phyloP scores from a whole-genome alignment of 2,888 invertebrate genomes.

The Globia sparganii region DNA sequence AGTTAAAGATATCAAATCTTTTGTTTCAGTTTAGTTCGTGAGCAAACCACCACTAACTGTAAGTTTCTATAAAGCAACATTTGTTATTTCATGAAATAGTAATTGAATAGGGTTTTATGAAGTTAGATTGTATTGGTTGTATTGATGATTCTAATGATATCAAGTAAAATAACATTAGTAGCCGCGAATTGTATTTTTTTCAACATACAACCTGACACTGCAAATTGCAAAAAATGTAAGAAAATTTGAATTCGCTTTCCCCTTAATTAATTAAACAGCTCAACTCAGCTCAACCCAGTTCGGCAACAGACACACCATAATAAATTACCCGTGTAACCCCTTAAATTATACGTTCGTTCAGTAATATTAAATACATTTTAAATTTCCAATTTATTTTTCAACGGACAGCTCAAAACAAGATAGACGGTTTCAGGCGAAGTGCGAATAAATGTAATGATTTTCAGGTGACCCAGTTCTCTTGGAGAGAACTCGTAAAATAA shows the following conservation, averaged over 20 bases:
- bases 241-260: neutral
- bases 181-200: no score
- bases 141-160: no score
- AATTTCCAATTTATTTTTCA: conserved; percentile 38
- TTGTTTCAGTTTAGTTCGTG: neutral
- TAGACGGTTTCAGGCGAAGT: conserved; percentile 7
- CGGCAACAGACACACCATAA: neutral
- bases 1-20: neutral
- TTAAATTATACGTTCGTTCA: neutral
- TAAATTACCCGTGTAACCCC: neutral
- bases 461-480: conserved; percentile 32
- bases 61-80: neutral
- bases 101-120: no score
- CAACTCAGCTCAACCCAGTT: neutral
- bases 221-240: neutral
- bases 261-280: neutral
- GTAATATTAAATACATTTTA: conserved; percentile 12
- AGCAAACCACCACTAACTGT: neutral
- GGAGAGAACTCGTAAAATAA: neutral
- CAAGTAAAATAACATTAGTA: no score
- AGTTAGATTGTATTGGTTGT: no score
- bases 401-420: neutral
- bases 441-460: conserved; percentile 38
- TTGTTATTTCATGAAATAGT: no score
- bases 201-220: neutral